A percentile compares a stretch with the other conserved stretches of the same genome.
phyloP scores from a whole-genome alignment of 2,888 invertebrate species.

The Phragmatobia fuliginosa region DNA sequence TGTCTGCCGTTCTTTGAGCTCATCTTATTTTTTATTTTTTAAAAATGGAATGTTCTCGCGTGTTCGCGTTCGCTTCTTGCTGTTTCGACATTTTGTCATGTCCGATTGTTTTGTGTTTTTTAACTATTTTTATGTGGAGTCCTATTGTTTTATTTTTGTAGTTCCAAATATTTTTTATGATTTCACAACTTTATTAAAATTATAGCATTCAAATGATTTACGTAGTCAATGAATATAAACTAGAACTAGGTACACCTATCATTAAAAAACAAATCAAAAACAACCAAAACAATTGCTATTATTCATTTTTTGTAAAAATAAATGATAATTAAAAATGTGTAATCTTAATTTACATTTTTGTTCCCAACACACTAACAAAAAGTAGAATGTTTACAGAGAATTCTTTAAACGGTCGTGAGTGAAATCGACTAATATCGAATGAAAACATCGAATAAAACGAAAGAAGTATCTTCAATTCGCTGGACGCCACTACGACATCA shows the following conservation, averaged over 20 bases:
- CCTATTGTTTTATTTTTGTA: conserved; percentile 5
- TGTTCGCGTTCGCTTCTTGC: conserved; percentile 57
- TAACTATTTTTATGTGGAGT: conserved; percentile 21
- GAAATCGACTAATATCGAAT: neutral
- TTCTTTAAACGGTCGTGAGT: neutral
- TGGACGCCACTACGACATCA: conserved; percentile 4
- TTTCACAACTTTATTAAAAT: too few relatives aligned
- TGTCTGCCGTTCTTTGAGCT: conserved; percentile 61
- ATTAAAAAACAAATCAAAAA: too few relatives aligned
- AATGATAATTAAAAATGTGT: too few relatives aligned
- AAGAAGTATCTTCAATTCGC: neutral
- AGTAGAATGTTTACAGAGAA: neutral
- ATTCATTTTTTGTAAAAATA: too few relatives aligned
- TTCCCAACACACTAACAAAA: neutral
- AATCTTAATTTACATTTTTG: neutral
- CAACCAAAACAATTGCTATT: too few relatives aligned
- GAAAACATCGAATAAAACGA: conserved; percentile 6
- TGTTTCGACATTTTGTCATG: conserved; percentile 52
- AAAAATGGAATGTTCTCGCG: conserved; percentile 55
- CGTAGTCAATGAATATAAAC: too few relatives aligned
- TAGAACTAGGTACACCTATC: too few relatives aligned
- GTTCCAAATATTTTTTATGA: neutral
- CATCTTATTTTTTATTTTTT: conserved; percentile 54
- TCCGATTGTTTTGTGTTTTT: conserved; percentile 41
- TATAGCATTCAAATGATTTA: too few relatives aligned